These are phyloP conservation scores for Metalampra italica DNA, from an alignment of 2,888 invertebrate genomes.

Conservation along the genomic window DNA sequence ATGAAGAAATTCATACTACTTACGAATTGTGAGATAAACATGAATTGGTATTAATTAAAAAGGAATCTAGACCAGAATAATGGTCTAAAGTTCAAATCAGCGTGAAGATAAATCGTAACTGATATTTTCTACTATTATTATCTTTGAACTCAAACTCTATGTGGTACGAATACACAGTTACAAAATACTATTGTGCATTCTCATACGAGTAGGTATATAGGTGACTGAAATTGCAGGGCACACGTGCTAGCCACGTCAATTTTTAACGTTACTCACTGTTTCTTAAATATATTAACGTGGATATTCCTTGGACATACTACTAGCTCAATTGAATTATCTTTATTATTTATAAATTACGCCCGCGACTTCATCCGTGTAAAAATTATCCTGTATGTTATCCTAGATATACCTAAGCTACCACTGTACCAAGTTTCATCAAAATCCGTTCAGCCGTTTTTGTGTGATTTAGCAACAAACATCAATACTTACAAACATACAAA, in stretches of 20 bases:
- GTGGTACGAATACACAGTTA: no score
- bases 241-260: conserved; percentile 59
- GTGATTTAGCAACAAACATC: no score
- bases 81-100: not conserved
- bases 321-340: not conserved
- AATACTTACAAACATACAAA: no score
- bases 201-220: conserved; percentile 18
- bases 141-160: not conserved
- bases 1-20: no score
- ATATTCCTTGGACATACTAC: conserved; percentile 16
- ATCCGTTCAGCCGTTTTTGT: no score
- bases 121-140: not conserved
- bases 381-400: no score
- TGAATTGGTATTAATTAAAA: no score
- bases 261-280: conserved; percentile 45
- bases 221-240: conserved; percentile 49
- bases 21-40: no score
- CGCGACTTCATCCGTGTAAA: no score
- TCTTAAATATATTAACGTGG: conserved; percentile 24
- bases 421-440: no score
- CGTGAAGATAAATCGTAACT: no score
- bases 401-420: no score
- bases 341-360: not conserved
- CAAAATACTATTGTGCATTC: not conserved
- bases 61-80: not conserved